These are phyloP conservation scores for Lasioglossum villosulum DNA, from an alignment of 2,888 invertebrate species.

Conservation along the genomic window DNA sequence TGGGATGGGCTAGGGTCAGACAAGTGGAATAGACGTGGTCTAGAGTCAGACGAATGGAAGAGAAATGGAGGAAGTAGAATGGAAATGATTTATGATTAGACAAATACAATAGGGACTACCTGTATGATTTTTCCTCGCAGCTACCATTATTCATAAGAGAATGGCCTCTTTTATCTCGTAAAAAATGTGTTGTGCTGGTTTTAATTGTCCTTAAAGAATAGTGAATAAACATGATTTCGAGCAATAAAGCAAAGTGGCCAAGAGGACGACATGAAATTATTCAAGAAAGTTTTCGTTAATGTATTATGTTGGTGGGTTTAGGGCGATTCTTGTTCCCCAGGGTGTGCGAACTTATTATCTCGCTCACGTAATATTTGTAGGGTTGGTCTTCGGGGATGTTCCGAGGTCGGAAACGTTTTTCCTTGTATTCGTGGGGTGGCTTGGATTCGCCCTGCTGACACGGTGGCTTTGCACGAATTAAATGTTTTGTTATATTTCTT, in stretches of 20 bases:
- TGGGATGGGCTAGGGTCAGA: background rate
- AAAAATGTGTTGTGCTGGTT: background rate
- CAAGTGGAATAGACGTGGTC: background rate
- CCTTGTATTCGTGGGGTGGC: background rate
- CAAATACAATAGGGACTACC: background rate
- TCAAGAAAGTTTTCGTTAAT: slow-evolving; percentile 51
- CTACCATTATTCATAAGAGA: background rate
- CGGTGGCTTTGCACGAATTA: slow-evolving; percentile 18
- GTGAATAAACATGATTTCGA: background rate
- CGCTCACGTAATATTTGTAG: slow-evolving; percentile 42
- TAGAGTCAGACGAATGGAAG: background rate
- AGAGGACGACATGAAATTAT: slow-evolving; percentile 6
- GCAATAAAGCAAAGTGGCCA: background rate
- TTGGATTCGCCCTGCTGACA: background rate
- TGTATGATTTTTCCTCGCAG: background rate
- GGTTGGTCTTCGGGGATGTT: slow-evolving; percentile 29
- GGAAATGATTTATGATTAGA: background rate
- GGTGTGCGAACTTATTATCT: slow-evolving; percentile 57
- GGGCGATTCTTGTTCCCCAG: slow-evolving; percentile 16
- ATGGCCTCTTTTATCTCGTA: background rate
- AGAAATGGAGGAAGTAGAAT: background rate
- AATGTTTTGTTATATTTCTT: slow-evolving; percentile 17
- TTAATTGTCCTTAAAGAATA: background rate
- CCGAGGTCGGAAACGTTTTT: background rate
- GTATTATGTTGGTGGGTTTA: slow-evolving; percentile 32